These are phyloP conservation scores for Drosophila kuntzei DNA, from an alignment of 2,888 invertebrate genomes.

Conservation along the genomic window DNA sequence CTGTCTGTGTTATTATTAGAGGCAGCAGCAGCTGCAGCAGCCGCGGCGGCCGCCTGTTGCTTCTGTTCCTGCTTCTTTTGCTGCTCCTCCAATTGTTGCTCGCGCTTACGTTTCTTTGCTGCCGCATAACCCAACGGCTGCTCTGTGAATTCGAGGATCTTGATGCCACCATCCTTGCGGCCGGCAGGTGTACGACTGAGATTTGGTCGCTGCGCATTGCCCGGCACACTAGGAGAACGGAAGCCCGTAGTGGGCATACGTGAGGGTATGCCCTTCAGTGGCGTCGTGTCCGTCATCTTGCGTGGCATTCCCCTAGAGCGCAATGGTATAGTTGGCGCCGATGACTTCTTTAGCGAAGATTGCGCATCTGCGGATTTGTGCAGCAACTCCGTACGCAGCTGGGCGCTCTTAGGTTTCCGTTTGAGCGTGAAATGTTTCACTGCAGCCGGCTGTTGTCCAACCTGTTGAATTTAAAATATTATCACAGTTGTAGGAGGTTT, in stretches of 20 bases:
- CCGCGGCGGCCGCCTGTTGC: slow-evolving; percentile 83
- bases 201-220: slow-evolving; percentile 86
- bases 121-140: slow-evolving; percentile 94
- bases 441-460: slow-evolving; percentile 92
- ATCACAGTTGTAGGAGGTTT: neutral
- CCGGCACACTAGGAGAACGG: slow-evolving; percentile 86
- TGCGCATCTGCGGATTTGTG: slow-evolving; percentile 96
- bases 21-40: slow-evolving; percentile 81
- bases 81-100: slow-evolving; percentile 90
- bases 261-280: slow-evolving; percentile 96
- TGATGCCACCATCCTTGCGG: slow-evolving; percentile 96
- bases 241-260: slow-evolving; percentile 90
- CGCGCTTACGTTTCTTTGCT: slow-evolving; percentile 94
- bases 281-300: slow-evolving; percentile 98
- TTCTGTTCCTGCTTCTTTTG: slow-evolving; percentile 88
- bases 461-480: slow-evolving; percentile 85
- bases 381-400: slow-evolving; percentile 94
- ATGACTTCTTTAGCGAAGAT: slow-evolving; percentile 94
- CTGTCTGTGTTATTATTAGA: slow-evolving; percentile 62
- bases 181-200: slow-evolving; percentile 88
- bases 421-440: slow-evolving; percentile 97
- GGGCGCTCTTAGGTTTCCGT: slow-evolving; percentile 97
- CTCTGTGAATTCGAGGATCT: slow-evolving; percentile 96
- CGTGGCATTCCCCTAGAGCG: slow-evolving; percentile 95
- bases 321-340: slow-evolving; percentile 95